Evolutionary conservation across 2,888 invertebrate species (phyloP).

Genomic region (Polydrusus cervinus): DNA sequence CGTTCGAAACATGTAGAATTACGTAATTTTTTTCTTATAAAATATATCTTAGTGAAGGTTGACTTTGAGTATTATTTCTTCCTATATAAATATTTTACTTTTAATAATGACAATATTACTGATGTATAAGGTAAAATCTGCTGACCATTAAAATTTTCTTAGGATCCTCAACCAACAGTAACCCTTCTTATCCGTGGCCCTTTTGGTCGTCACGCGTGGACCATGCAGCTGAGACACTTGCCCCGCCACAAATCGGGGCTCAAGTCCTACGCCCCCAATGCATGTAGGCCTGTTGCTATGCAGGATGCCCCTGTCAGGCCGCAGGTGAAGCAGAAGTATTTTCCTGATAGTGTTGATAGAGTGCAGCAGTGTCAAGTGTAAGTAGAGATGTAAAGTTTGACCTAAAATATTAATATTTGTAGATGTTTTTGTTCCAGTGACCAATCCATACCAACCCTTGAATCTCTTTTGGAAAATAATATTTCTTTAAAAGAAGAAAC

Average conservation of each 20-base stretch:
- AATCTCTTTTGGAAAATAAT: slow-evolving; percentile 80
- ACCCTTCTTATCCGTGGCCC: slow-evolving; percentile 92
- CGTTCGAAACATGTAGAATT: no score
- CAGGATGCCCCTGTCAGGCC: slow-evolving; percentile 80
- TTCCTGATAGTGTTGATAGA: slow-evolving; percentile 86
- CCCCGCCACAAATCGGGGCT: slow-evolving; percentile 87
- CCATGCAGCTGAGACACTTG: slow-evolving; percentile 89
- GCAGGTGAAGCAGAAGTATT: slow-evolving; percentile 82
- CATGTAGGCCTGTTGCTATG: slow-evolving; percentile 84
- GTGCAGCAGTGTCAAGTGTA: slow-evolving; percentile 88
- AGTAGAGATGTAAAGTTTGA: slow-evolving; percentile 56
- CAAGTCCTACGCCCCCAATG: slow-evolving; percentile 77
- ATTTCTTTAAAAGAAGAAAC: slow-evolving; percentile 72
- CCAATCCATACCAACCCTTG: slow-evolving; percentile 91
- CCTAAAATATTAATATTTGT: no score
- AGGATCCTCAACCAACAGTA: slow-evolving; percentile 95
- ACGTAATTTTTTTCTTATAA: no score
- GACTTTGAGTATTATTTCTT: no score
- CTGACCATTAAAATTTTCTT: slow-evolving; percentile 59
- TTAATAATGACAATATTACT: no score
- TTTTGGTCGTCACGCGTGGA: slow-evolving; percentile 97
- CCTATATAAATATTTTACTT: no score
- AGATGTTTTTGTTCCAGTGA: slow-evolving; percentile 75
- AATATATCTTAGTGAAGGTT: no score
- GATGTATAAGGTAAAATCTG: no score